Percentiles rank a stretch among this genome's conserved stretches.
These are phyloP conservation scores for Abrostola tripartita DNA, from an alignment of 2,888 invertebrate species.

Conservation along the genomic window DNA sequence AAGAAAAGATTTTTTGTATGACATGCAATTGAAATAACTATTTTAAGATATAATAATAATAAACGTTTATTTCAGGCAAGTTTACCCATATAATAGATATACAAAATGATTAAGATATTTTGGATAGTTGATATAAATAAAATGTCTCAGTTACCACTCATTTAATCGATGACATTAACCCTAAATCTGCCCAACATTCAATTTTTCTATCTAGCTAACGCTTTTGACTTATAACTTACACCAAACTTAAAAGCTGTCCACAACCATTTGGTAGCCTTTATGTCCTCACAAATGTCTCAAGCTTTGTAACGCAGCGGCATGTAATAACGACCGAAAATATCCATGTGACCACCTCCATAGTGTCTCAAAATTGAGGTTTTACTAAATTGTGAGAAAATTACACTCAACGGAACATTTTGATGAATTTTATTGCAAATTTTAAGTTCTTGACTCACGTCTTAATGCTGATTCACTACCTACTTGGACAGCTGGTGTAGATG, in stretches of 20 bases:
- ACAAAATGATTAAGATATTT: too few relatives aligned
- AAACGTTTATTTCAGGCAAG: too few relatives aligned
- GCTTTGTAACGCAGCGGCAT: constrained; percentile 72
- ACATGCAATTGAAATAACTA: too few relatives aligned
- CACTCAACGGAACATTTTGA: constrained; percentile 34
- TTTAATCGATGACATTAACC: neutral
- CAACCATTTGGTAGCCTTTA: constrained; percentile 82
- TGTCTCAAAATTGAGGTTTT: constrained; percentile 54
- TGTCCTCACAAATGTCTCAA: constrained; percentile 82
- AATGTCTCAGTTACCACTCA: too few relatives aligned
- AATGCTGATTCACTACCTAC: constrained; percentile 39
- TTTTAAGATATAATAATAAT: too few relatives aligned
- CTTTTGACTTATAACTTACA: constrained; percentile 45
- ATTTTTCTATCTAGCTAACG: constrained; percentile 15
- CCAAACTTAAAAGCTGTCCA: constrained; percentile 61
- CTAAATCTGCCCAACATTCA: neutral
- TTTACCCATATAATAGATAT: too few relatives aligned
- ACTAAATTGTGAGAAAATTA: constrained; percentile 65
- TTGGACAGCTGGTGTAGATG: constrained; percentile 10
- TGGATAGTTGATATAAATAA: too few relatives aligned
- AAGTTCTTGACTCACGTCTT: constrained; percentile 35
- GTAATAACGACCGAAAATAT: constrained; percentile 69
- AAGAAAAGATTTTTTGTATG: too few relatives aligned
- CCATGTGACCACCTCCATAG: constrained; percentile 72
- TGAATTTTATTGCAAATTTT: constrained; percentile 46